Base-by-base conservation (phyloP, 2,888 invertebrate species). In the Drosophila acutilabella region DNA sequence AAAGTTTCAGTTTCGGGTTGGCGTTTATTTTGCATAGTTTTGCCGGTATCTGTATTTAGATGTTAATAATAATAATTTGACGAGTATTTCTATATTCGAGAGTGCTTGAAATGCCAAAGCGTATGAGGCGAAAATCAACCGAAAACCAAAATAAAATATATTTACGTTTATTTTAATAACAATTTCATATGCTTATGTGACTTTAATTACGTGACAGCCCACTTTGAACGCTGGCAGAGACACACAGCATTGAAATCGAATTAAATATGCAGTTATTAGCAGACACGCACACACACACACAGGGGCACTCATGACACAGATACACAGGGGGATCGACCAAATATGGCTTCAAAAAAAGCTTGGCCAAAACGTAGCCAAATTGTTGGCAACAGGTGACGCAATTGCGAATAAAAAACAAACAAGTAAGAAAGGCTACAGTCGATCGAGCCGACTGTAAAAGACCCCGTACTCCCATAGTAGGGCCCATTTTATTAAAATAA, bases 131-230 rank as follows among this genome's bases (percentile, higher is more conserved):
- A 64, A 70, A 67, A 71, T 45, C 50, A 71, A 50, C 18, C 30
- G 8, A 30, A 30, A 30, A n/a, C n/a, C n/a, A 30, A 61, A 14
- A 36, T 36, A 13, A 36, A 36, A 36, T 13, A 36, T 36, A 36
- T 13, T 13, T 36, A 36, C 30, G 30, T 30, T 23, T 33, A 33
- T 10, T 33, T 11, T 51, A 83, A 76, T 56, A 64, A 65, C 51
- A 64, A 68, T 65, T 81, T 74, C 58, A 70, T 77, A 72, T 74
- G 71, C 80, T 81, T 77, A 77, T 71, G 78, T 58, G 83, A 70
- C 66, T 86, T 88, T 83, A 87, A 88, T 85, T 86, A 88, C 84
- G 89, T 88, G 89, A 83, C 89, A 74, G 77, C 70, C 64, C 67
- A 81, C 59, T 71, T 74, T 67, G 59, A 59, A 54, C 50, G 66